Evolutionary conservation across 2,113 vertebrate species (phyloP), one percentile per base, ranked within the genome.

Genomic region (Cyanoramphus novaezelandiae): DNA sequence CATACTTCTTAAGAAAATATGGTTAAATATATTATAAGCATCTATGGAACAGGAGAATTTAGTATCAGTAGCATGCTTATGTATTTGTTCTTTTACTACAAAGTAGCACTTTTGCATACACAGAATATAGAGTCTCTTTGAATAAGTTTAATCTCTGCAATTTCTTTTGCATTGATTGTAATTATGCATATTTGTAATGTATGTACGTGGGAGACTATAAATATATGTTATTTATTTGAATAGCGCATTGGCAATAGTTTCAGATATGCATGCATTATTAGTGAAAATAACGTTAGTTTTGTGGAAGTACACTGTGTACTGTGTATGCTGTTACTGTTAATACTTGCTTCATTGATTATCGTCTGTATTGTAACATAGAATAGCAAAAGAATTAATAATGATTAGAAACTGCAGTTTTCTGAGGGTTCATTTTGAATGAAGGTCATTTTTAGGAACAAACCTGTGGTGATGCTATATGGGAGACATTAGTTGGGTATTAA

Each of bases 191-290:
- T 84, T 93, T 92, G 67, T 88, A 94, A 47, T 82, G 7, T 47
- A 27, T 35, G 27, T 63, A 86, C 20, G 28, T 95, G 87, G 62
- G 88, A 97, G 92, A 83, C 92, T 97, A 57, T 96, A 97, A 97
- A 96, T 96, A 96, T 91, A 83, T 86, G 65, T 88, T 97, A 86
- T 63, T 43, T 71, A 86, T 95, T 95, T 96, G 79, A 95, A 83
- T 88, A 91, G 57, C 50, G 17, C 95, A 81, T 96, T 97, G 97
- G 90, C 92, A 97, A 59, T 92, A 94, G 93, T 96, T 95, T 91
- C 82, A 76, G 62, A 74, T 78, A 52, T 35, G 62, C 92, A 74
- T 96, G 97, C 86, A 88, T 95, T 96, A 89, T 90, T 91, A 71
- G 69, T 96, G 92, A 92, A 97, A 97, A 92, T 83, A 92, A 74